Conservation (phyloP, 2,888 invertebrate species). For the Odontomyia ornata region DNA sequence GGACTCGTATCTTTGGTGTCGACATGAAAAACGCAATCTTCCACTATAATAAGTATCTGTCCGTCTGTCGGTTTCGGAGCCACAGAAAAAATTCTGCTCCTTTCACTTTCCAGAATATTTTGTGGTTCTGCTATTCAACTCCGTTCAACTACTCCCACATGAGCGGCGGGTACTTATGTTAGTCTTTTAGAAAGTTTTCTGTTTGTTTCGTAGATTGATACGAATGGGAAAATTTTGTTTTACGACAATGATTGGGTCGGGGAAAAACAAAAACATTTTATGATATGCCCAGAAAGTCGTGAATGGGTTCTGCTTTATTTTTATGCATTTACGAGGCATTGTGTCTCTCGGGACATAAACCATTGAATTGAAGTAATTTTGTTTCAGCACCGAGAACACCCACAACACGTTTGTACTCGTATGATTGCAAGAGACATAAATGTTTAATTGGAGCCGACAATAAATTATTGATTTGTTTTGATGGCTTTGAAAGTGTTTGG, state of each 20-base stretch:
- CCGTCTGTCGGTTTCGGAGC: slow-evolving; percentile 12
- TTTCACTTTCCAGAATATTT: background rate
- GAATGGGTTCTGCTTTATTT: slow-evolving; percentile 17
- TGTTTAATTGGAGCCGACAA: slow-evolving; percentile 14
- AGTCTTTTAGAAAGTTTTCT: slow-evolving; percentile 20
- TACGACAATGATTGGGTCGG: slow-evolving; percentile 36
- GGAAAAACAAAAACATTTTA: slow-evolving; percentile 30
- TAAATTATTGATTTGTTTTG: slow-evolving; percentile 34
- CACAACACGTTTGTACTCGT: background rate
- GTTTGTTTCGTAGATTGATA: slow-evolving; percentile 20
- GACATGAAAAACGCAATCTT: slow-evolving; percentile 18
- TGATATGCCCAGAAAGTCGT: slow-evolving; percentile 1
- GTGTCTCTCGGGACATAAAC: slow-evolving; percentile 16
- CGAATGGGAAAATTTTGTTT: slow-evolving; percentile 20
- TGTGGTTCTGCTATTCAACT: background rate
- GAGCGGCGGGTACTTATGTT: background rate
- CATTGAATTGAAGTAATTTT: background rate
- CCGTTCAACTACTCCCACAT: slow-evolving; percentile 17
- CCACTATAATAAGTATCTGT: background rate
- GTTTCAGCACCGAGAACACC: slow-evolving; percentile 4
- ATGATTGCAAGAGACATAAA: slow-evolving; percentile 11
- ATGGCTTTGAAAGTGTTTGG: background rate
- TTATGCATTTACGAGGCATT: slow-evolving; percentile 31
- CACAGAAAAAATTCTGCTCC: slow-evolving; percentile 16
- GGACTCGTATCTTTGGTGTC: slow-evolving; percentile 26